Percentiles rank a stretch among this genome's conserved stretches.
These are phyloP conservation scores for Plebejus melissa DNA, from an alignment of 2,888 invertebrate genomes.

Conservation along the genomic window DNA sequence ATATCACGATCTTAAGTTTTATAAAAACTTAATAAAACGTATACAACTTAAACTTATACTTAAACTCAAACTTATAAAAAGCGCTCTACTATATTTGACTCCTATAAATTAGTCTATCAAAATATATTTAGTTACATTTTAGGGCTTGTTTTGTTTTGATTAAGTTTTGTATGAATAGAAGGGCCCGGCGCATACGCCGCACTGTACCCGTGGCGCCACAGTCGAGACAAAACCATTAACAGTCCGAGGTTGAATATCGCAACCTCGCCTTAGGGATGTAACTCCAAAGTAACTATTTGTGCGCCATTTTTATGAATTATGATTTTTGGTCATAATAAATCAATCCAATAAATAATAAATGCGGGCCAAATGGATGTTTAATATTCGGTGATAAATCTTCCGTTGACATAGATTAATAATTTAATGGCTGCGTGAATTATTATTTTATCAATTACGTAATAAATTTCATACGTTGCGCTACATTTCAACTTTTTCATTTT, in stretches of 20 bases:
- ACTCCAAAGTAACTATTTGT: slow-evolving; percentile 38
- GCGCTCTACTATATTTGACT: too few species aligned
- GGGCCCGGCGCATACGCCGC: slow-evolving; percentile 10
- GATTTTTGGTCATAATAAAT: not conserved
- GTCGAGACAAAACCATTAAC: slow-evolving; percentile 54
- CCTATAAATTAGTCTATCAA: too few species aligned
- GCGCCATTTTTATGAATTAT: slow-evolving; percentile 23
- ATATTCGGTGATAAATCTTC: slow-evolving; percentile 12
- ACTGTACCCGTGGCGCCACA: slow-evolving; percentile 45
- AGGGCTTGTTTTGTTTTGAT: not conserved
- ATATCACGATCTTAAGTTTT: too few species aligned
- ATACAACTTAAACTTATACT: too few species aligned
- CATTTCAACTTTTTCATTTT: not conserved
- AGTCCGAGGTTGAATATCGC: slow-evolving; percentile 44
- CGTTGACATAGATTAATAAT: not conserved
- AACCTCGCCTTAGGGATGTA: slow-evolving; percentile 46
- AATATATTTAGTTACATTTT: too few species aligned
- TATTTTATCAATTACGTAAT: not conserved
- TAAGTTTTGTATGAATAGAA: slow-evolving; percentile 17
- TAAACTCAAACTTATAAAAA: too few species aligned
- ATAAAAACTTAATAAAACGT: too few species aligned
- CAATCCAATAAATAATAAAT: not conserved
- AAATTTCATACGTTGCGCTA: not conserved
- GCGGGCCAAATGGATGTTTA: not conserved
- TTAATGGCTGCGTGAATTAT: not conserved